phyloP scores from a whole-genome alignment of 2,888 invertebrate species.

The Aplocera efformata region DNA sequence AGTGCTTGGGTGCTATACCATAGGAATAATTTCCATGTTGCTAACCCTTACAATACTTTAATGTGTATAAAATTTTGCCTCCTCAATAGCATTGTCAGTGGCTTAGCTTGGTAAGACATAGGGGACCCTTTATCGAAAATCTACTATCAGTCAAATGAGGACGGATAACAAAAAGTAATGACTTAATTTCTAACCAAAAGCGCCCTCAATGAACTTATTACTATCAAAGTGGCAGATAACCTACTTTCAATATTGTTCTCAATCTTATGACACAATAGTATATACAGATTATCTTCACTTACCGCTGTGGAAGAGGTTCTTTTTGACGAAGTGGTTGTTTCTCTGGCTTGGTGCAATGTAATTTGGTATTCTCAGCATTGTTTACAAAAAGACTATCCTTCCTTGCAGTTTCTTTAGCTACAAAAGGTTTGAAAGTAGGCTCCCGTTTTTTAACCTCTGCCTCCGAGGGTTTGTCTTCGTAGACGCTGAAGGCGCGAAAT shows the following conservation, averaged over 20 bases:
- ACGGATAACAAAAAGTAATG: no score
- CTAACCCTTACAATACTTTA: no score
- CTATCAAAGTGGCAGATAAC: not conserved
- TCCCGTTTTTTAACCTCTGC: constrained; percentile 66
- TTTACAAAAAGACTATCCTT: constrained; percentile 58
- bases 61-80: no score
- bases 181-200: not conserved
- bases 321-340: constrained; percentile 58
- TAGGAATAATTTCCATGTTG: no score
- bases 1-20: no score
- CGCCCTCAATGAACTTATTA: no score
- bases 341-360: constrained; percentile 55
- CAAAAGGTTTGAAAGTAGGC: constrained; percentile 67
- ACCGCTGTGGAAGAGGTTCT: constrained; percentile 51
- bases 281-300: constrained; percentile 28
- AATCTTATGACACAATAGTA: not conserved
- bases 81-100: no score
- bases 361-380: constrained; percentile 59
- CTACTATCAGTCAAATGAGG: no score
- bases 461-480: constrained; percentile 82
- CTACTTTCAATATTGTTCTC: not conserved
- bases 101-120: no score
- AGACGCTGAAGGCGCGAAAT: constrained; percentile 88
- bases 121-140: no score
- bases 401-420: constrained; percentile 59